Evolutionary conservation across 2,888 invertebrate species (phyloP).

Genomic region (Mylabris sibirica): DNA sequence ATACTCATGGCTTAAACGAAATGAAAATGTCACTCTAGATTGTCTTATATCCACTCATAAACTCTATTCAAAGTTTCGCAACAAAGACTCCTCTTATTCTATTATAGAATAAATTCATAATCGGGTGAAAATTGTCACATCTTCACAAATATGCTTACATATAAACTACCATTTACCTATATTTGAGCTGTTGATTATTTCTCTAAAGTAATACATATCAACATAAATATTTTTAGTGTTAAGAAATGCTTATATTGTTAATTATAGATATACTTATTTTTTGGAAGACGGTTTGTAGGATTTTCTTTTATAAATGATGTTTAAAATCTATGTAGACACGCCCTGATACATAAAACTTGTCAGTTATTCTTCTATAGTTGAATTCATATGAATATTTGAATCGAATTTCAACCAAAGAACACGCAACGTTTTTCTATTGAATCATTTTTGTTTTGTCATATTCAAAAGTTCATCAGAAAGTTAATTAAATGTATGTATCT

Average conservation of each 20-base stretch:
- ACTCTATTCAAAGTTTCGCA: background rate
- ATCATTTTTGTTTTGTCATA: background rate
- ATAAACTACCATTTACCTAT: background rate
- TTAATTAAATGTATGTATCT: background rate
- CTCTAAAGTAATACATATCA: too few species aligned
- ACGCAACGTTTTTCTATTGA: background rate
- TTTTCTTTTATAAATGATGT: background rate
- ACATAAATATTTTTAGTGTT: too few species aligned
- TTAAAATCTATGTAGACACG: background rate
- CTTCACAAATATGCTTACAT: background rate
- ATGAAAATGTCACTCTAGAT: background rate
- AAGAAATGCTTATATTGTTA: background rate
- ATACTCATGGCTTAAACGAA: background rate
- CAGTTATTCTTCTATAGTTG: background rate
- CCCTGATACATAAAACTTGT: background rate
- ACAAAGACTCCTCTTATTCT: background rate
- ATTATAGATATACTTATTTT: background rate
- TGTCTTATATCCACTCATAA: background rate
- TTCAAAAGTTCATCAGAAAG: constrained; percentile 1
- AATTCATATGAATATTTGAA: background rate
- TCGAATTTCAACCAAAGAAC: background rate
- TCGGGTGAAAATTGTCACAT: background rate
- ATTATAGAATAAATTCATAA: background rate
- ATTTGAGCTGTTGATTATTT: too few species aligned
- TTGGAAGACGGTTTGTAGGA: too few species aligned